phyloP scores from a whole-genome alignment of 2,888 invertebrate species.

The Eupithecia subfuscata region DNA sequence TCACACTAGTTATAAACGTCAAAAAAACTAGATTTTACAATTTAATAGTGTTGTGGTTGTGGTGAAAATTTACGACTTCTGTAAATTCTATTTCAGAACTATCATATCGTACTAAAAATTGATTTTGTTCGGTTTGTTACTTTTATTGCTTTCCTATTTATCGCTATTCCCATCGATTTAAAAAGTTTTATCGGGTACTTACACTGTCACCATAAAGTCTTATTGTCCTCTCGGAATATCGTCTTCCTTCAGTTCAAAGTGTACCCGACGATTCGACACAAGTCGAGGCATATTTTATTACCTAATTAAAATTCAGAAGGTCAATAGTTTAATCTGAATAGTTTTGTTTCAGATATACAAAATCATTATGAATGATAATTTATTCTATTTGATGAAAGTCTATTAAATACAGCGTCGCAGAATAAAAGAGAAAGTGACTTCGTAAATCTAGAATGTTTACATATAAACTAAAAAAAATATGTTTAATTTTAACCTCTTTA shows the following conservation, averaged over 20 bases:
- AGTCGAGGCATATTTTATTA: not conserved
- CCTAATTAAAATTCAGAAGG: not conserved
- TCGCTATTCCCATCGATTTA: not conserved
- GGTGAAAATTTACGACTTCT: conserved; percentile 42
- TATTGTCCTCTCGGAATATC: not conserved
- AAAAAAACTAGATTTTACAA: conserved; percentile 38
- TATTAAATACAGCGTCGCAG: conserved; percentile 5
- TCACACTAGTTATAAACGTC: conserved; percentile 15
- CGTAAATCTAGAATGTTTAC: conserved; percentile 10
- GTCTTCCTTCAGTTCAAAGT: not conserved
- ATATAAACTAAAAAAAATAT: not conserved
- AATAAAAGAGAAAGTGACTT: conserved; percentile 28
- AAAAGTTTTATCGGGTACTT: not conserved
- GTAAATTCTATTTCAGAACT: conserved; percentile 11
- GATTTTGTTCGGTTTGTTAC: not conserved
- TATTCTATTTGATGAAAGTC: conserved; percentile 24
- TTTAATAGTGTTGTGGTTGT: conserved; percentile 59
- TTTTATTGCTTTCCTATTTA: not conserved
- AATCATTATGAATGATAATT: conserved; percentile 19
- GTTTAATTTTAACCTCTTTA: not conserved
- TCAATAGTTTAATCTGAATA: not conserved
- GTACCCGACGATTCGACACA: not conserved
- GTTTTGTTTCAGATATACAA: not conserved
- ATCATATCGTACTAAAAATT: not conserved
- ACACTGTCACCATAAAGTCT: not conserved